Evolutionary conservation across 2,888 invertebrate species (phyloP).

Genomic region (Cinara cedri): DNA sequence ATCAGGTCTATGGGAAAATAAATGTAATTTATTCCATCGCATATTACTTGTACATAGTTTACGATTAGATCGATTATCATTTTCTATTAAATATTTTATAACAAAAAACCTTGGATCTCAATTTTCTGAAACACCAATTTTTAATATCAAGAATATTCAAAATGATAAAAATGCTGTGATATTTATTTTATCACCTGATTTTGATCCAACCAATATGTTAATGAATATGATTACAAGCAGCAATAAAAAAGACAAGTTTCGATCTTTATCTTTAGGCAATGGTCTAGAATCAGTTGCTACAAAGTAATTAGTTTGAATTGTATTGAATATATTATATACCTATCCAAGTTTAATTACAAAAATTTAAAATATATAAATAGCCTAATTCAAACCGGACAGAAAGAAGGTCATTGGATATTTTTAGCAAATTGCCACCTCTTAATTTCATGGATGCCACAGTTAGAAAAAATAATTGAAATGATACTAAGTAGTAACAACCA

Average conservation of each 20-base stretch:
- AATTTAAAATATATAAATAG: slow-evolving; percentile 76
- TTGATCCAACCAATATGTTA: slow-evolving; percentile 83
- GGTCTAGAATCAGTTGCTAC: slow-evolving; percentile 90
- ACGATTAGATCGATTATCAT: slow-evolving; percentile 82
- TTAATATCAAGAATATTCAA: slow-evolving; percentile 82
- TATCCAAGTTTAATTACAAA: not conserved
- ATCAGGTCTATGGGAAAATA: slow-evolving; percentile 81
- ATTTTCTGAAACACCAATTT: slow-evolving; percentile 77
- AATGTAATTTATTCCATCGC: slow-evolving; percentile 83
- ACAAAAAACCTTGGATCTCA: slow-evolving; percentile 86
- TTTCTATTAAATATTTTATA: slow-evolving; percentile 82
- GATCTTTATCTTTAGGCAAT: slow-evolving; percentile 91
- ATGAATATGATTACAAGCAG: slow-evolving; percentile 20
- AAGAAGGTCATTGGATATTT: slow-evolving; percentile 83
- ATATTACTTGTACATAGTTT: slow-evolving; percentile 81
- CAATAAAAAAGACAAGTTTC: slow-evolving; percentile 78
- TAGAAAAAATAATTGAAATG: slow-evolving; percentile 91
- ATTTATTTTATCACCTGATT: slow-evolving; percentile 92
- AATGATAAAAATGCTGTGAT: slow-evolving; percentile 88
- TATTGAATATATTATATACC: not conserved
- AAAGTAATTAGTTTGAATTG: slow-evolving; percentile 70
- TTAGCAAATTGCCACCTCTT: slow-evolving; percentile 89
- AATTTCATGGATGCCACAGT: slow-evolving; percentile 79
- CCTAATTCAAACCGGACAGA: slow-evolving; percentile 79
- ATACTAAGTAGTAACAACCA: slow-evolving; percentile 74